Conservation (phyloP, 2,888 invertebrate genomes). For the Arrhopalites spinosus region DNA sequence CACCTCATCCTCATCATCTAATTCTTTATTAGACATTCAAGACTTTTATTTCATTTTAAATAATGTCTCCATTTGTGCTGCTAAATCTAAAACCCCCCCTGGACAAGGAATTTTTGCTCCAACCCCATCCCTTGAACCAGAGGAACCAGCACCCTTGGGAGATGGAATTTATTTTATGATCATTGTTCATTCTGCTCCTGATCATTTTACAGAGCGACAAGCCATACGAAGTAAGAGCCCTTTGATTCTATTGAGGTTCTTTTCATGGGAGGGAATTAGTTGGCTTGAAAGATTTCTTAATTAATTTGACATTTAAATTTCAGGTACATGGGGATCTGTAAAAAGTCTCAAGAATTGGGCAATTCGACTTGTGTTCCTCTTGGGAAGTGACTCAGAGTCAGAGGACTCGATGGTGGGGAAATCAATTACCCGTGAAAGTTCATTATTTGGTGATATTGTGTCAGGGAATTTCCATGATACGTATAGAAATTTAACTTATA, state of each 20-base stretch:
- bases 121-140: constrained; percentile 1
- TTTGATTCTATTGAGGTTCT: background rate
- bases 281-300: background rate
- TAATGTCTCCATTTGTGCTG: constrained; percentile 48
- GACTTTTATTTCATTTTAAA: constrained; percentile 53
- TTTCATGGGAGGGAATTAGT: background rate
- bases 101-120: constrained; percentile 17
- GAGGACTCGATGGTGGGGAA: constrained; percentile 41
- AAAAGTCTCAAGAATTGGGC: constrained; percentile 47
- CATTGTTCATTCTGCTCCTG: constrained; percentile 57
- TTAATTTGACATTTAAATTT: background rate
- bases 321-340: constrained; percentile 57
- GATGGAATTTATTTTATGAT: constrained; percentile 55
- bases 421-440: constrained; percentile 55
- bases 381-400: constrained; percentile 29
- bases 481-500: constrained; percentile 57
- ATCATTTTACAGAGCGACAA: constrained; percentile 57
- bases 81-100: background rate
- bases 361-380: constrained; percentile 55
- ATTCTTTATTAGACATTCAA: constrained; percentile 40
- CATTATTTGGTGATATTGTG: constrained; percentile 53
- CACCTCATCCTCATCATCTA: background rate
- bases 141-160: constrained; percentile 7
- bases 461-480: constrained; percentile 56
- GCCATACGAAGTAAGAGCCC: constrained; percentile 55